These are phyloP conservation scores for Carcina quercana DNA, from an alignment of 2,888 invertebrate species.

Conservation along the genomic window DNA sequence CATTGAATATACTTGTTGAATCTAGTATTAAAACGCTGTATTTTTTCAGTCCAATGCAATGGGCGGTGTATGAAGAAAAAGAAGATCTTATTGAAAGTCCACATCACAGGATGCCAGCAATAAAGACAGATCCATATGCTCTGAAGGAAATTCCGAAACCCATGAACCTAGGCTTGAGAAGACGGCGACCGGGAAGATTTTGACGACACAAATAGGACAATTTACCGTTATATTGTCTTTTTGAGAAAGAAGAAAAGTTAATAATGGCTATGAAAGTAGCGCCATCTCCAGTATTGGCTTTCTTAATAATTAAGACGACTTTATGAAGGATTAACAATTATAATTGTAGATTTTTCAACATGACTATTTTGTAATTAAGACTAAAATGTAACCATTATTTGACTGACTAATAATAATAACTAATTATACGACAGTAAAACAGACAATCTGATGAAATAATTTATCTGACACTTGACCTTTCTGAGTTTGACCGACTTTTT, in stretches of 20 bases:
- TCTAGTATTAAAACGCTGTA: too few relatives aligned
- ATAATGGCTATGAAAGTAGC: not conserved
- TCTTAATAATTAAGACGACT: too few relatives aligned
- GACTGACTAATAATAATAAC: too few relatives aligned
- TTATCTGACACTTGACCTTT: too few relatives aligned
- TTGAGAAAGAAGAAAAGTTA: not conserved
- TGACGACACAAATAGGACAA: not conserved
- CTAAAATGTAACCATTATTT: too few relatives aligned
- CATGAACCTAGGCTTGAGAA: constrained; percentile 38
- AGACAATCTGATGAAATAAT: too few relatives aligned
- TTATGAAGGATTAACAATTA: too few relatives aligned
- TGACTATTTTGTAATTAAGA: too few relatives aligned
- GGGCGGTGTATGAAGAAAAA: constrained; percentile 64
- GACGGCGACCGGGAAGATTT: constrained; percentile 35
- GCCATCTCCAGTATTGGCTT: too few relatives aligned
- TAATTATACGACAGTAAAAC: too few relatives aligned
- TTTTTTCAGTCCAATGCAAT: constrained; percentile 58
- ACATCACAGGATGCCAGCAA: constrained; percentile 46
- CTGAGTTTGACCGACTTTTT: too few relatives aligned
- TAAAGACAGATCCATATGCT: constrained; percentile 54
- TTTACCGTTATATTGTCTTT: not conserved
- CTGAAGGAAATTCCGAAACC: constrained; percentile 60
- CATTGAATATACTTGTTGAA: constrained; percentile 1
- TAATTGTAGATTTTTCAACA: too few relatives aligned
- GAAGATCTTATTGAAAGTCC: constrained; percentile 37